A percentile compares a stretch with the other conserved stretches of the same genome.
phyloP scores from a whole-genome alignment of 1,140 invertebrate species.

The Aleiodes sp. region DNA sequence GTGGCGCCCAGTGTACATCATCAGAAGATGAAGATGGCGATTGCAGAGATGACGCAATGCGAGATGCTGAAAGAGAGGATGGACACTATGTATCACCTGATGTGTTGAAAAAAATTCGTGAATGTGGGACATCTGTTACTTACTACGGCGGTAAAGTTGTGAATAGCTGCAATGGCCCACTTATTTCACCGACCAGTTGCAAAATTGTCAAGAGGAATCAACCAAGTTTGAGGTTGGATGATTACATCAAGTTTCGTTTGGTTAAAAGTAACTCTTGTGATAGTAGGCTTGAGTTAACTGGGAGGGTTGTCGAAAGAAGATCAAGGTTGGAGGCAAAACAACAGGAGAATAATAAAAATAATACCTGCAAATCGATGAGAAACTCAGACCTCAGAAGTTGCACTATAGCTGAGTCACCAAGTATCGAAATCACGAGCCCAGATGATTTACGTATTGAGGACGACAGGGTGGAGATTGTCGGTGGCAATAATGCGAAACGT shows the following conservation, averaged over 20 bases:
- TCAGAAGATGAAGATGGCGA: conserved; percentile 59
- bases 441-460: conserved; percentile 36
- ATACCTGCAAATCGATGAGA: background rate
- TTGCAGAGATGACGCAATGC: conserved; percentile 46
- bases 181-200: conserved; percentile 70
- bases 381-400: conserved; percentile 47
- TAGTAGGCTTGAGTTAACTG: conserved; percentile 80
- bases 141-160: conserved; percentile 87
- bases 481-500: conserved; percentile 44
- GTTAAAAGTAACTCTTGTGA: conserved; percentile 87
- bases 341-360: background rate
- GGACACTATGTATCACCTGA: conserved; percentile 78
- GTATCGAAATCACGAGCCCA: conserved; percentile 55
- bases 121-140: conserved; percentile 84
- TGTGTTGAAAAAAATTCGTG: conserved; percentile 85
- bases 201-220: conserved; percentile 73
- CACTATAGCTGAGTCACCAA: conserved; percentile 57
- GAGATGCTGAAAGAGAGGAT: conserved; percentile 43
- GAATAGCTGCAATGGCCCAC: conserved; percentile 72
- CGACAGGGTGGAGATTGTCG: conserved; percentile 40
- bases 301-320: conserved; percentile 61
- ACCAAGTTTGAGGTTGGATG: conserved; percentile 48
- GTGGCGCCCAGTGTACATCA: conserved; percentile 54
- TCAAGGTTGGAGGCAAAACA: conserved; percentile 37
- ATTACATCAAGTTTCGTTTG: conserved; percentile 76